Evolutionary conservation across 2,888 invertebrate genomes (phyloP).

Genomic region (Pterostichus madidus): DNA sequence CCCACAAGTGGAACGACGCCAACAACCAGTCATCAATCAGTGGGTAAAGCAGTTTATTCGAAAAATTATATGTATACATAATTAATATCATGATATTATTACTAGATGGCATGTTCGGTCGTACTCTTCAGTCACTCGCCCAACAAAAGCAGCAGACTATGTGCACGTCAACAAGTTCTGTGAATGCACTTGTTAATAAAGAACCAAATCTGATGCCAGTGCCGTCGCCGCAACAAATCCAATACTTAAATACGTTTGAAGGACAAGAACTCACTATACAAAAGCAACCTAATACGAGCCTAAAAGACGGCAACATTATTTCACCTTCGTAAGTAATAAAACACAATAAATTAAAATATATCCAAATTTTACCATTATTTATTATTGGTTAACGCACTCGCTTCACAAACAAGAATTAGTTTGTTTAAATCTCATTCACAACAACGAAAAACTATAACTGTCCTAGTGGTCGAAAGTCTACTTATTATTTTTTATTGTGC

Average conservation of each 20-base stretch:
- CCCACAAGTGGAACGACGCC: slow-evolving; percentile 72
- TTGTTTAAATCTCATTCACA: no score
- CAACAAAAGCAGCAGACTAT: slow-evolving; percentile 80
- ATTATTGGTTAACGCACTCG: no score
- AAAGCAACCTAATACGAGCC: slow-evolving; percentile 95
- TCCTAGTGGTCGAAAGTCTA: no score
- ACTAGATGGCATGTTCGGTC: slow-evolving; percentile 82
- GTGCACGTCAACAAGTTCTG: slow-evolving; percentile 74
- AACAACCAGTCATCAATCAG: slow-evolving; percentile 75
- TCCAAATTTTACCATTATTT: neutral
- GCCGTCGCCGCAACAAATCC: slow-evolving; percentile 97
- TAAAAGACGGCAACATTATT: slow-evolving; percentile 87
- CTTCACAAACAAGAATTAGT: no score
- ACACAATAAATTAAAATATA: slow-evolving; percentile 3
- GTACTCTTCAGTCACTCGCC: slow-evolving; percentile 82
- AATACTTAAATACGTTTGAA: slow-evolving; percentile 96
- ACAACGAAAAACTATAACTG: no score
- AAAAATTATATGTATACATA: neutral
- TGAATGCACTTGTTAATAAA: slow-evolving; percentile 79
- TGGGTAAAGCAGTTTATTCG: slow-evolving; percentile 71
- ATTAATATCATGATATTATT: neutral
- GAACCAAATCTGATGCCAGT: slow-evolving; percentile 97
- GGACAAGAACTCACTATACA: slow-evolving; percentile 97
- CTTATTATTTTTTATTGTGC: no score
- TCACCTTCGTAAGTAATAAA: slow-evolving; percentile 85